These are phyloP conservation scores for Hippotragus niger DNA, from an alignment of 2,113 vertebrate genomes.

Conservation along the genomic window DNA sequence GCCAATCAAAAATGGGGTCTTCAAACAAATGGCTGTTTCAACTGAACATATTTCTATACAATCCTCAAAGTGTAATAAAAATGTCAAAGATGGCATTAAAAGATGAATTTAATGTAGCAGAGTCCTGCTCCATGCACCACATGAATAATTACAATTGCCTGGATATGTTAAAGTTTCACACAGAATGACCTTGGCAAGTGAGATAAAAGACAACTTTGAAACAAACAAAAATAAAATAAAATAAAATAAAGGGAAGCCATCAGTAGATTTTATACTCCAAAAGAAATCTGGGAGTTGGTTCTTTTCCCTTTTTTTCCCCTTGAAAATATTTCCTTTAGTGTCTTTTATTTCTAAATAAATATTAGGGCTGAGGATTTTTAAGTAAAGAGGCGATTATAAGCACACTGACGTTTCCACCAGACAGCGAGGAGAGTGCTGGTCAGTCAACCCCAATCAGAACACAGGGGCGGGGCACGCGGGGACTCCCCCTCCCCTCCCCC, in stretches of 20 bases:
- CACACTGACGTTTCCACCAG: conserved; percentile 51
- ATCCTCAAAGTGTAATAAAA: neutral
- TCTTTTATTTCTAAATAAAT: conserved; percentile 70
- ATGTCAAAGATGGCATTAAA: neutral
- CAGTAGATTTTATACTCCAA: conserved; percentile 71
- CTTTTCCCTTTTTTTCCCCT: conserved; percentile 13
- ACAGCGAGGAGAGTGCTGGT: neutral
- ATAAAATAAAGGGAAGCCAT: conserved; percentile 44
- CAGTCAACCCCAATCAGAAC: neutral
- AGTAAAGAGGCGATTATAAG: conserved; percentile 61
- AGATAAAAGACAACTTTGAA: neutral
- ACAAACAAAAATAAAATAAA: neutral
- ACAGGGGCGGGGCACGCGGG: neutral
- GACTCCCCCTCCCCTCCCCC: neutral
- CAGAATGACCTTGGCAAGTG: neutral
- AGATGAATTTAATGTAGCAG: neutral
- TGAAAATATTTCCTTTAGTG: conserved; percentile 70
- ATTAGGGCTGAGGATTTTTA: conserved; percentile 46
- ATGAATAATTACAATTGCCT: neutral
- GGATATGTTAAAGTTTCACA: neutral
- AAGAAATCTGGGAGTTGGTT: conserved; percentile 52
- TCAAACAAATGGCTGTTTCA: neutral
- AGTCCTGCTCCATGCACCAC: neutral
- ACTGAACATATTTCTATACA: neutral
- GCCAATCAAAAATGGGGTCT: neutral